Percentiles rank a stretch among this genome's conserved stretches.
Conservation (phyloP, 2,888 invertebrate genomes). For the Euplexia lucipara region DNA sequence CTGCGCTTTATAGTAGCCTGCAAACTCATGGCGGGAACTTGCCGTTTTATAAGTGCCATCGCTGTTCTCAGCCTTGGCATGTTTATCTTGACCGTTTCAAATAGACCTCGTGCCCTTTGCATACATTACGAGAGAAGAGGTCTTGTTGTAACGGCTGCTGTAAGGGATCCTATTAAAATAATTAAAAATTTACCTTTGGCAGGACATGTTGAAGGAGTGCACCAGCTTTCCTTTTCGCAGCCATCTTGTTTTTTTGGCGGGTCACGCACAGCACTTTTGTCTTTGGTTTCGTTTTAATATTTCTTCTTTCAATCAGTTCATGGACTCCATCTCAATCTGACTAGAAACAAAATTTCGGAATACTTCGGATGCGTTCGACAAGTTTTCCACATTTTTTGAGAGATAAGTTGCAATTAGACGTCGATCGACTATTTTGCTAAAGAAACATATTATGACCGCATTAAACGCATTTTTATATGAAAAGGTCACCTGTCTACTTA, state of each 20-base stretch:
- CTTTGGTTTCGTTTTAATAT: slow-evolving; percentile 78
- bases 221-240: slow-evolving; percentile 94
- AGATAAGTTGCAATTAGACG: slow-evolving; percentile 39
- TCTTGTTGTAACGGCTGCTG: slow-evolving; percentile 27
- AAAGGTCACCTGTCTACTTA: slow-evolving; percentile 28
- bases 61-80: slow-evolving; percentile 79
- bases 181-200: slow-evolving; percentile 88
- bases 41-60: slow-evolving; percentile 79
- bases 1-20: slow-evolving; percentile 78
- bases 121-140: slow-evolving; percentile 36
- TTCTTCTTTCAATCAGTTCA: slow-evolving; percentile 75
- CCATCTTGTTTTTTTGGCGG: slow-evolving; percentile 89
- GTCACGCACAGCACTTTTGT: slow-evolving; percentile 83
- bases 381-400: slow-evolving; percentile 3
- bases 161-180: slow-evolving; percentile 58
- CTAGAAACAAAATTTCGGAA: slow-evolving; percentile 54
- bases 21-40: slow-evolving; percentile 72
- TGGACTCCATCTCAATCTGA: slow-evolving; percentile 78
- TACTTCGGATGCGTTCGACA: slow-evolving; percentile 48
- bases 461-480: background rate
- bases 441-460: background rate
- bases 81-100: slow-evolving; percentile 72
- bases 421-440: background rate
- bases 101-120: slow-evolving; percentile 46
- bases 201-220: slow-evolving; percentile 93